Base-by-base conservation (phyloP, 2,888 invertebrate species). In the Zhuqinia jingwanae region DNA sequence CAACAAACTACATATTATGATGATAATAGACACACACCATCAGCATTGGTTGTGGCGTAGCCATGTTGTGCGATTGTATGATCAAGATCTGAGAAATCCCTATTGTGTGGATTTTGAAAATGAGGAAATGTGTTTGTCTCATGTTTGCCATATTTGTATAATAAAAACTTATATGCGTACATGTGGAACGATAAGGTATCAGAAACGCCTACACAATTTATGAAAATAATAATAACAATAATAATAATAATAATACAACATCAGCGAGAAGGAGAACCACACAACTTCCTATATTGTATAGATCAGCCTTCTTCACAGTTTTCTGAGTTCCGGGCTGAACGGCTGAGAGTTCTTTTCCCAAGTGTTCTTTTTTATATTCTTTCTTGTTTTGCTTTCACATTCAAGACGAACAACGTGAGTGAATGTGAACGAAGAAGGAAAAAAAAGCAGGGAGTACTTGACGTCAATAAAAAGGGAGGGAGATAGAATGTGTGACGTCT, bases 121-220 rank as follows among this genome's bases (percentile, higher is more conserved):
- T n/a, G n/a, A 56, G 20, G 22, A 56, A 22, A 13, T 20, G 1
- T 56, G 56, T 20, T 15, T 6, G 56, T 47, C 47, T 2, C 15
- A 47, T 47, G 13, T 2, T 10, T 47, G 5, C 47, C 47, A 47
- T 47, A n/a, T n/a, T 47, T 10, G 11, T 47, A 8, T 47, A 47
- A 42, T 11, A 42, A 47, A 10, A 15, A 47, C n/a, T 47, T 2
- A 10, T 47, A 2, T 47, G 47, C 11, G 11, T 42, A 10, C 15
- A 10, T 47, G 11, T 2, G 11, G 11, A 65, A 50, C 8, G 3
- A 36, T 20, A 42, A 53, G 53, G 47, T 47, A 27, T 50, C 56
- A 81, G 36, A 63, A 73, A 42, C 82, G 82, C 82, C 82, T 76
- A 82, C 82, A 63, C 81, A 25, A 15, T 47, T 47, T 70, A 25